Percentiles rank a stretch among this genome's conserved stretches.
Evolutionary conservation across 2,888 invertebrate species (phyloP).

Genomic region (Abrostola triplasia): DNA sequence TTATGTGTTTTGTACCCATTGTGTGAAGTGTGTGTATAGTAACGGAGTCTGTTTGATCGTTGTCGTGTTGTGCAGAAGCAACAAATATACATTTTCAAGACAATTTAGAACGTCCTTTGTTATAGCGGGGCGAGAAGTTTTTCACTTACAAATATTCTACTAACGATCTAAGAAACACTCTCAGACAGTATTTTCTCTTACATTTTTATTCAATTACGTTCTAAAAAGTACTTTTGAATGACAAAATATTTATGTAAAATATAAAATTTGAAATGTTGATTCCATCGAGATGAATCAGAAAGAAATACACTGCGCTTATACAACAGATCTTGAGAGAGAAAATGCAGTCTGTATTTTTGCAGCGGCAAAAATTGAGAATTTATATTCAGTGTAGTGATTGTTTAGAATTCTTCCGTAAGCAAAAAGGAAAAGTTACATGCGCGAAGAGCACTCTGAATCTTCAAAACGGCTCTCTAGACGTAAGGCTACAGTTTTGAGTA

Average conservation of each 20-base stretch:
- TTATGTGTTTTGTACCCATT: too few species aligned
- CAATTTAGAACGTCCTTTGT: too few species aligned
- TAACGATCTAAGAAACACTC: background rate
- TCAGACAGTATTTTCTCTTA: background rate
- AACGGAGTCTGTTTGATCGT: too few species aligned
- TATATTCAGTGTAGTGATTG: constrained; percentile 42
- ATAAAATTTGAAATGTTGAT: constrained; percentile 3
- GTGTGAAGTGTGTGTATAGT: too few species aligned
- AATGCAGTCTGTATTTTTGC: constrained; percentile 6
- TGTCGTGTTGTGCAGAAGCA: too few species aligned
- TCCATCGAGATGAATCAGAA: constrained; percentile 7
- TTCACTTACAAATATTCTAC: too few species aligned
- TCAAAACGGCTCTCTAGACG: constrained; percentile 42
- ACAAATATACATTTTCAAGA: too few species aligned
- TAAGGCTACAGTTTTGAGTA: constrained; percentile 16
- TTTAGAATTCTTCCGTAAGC: constrained; percentile 37
- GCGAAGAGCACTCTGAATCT: constrained; percentile 46
- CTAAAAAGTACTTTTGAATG: background rate
- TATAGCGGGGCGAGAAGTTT: too few species aligned
- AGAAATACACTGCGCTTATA: background rate
- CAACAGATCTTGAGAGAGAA: background rate
- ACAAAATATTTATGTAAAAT: background rate
- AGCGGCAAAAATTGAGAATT: constrained; percentile 32
- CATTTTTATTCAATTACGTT: background rate
- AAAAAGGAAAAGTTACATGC: constrained; percentile 29